Conservation (phyloP, 2,113 vertebrate genomes). For the Elachura formosa region DNA sequence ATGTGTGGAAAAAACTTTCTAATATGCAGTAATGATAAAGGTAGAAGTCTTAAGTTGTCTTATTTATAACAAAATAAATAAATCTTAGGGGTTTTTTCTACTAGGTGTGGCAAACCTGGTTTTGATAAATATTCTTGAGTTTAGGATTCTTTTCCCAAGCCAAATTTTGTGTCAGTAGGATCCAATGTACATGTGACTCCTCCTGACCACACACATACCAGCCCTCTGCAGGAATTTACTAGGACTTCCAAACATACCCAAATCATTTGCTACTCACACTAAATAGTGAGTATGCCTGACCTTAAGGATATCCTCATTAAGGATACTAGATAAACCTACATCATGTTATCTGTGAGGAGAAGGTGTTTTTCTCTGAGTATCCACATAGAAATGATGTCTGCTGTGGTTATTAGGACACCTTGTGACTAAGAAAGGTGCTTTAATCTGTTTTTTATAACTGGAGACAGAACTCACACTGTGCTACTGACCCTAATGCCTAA, state of each 20-base stretch:
- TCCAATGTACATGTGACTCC: fast-evolving
- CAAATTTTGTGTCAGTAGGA: not conserved
- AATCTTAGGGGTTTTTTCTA: not conserved
- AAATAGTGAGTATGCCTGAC: not conserved
- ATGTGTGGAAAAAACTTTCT: not conserved
- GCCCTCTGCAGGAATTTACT: not conserved
- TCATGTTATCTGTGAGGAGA: not conserved
- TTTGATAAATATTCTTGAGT: not conserved
- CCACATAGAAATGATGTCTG: not conserved
- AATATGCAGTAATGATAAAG: not conserved
- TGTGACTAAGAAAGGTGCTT: not conserved
- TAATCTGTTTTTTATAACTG: not conserved
- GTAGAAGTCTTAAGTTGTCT: not conserved
- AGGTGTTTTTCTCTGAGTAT: not conserved
- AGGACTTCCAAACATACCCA: not conserved
- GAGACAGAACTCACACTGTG: not conserved
- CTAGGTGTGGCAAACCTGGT: not conserved
- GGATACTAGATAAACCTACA: not conserved
- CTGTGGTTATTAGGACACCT: not conserved
- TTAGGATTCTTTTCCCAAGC: not conserved
- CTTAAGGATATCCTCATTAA: not conserved
- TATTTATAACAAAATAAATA: not conserved
- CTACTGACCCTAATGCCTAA: not conserved
- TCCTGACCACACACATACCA: not conserved
- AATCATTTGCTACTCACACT: not conserved